Base-by-base conservation (phyloP, 2,888 invertebrate genomes). In the Nebria brevicollis region DNA sequence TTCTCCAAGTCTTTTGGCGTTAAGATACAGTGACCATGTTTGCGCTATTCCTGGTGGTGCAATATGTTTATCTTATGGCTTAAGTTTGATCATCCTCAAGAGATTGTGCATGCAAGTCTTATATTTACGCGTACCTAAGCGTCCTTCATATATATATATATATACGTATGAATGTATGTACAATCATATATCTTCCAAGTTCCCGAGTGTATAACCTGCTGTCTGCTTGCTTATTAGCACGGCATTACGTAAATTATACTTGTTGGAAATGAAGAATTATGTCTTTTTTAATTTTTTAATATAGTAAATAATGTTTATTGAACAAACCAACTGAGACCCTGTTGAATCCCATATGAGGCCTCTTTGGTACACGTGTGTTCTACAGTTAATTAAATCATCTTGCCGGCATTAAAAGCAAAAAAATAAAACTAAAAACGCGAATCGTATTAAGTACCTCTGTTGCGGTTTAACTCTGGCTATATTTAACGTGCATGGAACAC, bases 21-120 rank as follows among this genome's bases (percentile, higher is more conserved):
- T 72, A 70, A 80, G 75, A 13, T 80, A 72, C 66, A 13, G 15
- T 68, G 43, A 13, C 15, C 73, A 73, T 13, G 20, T 66, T 64
- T 42, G 86, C 85, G 86, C 85, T 86, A 88, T 88, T 88, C 88
- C 88, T 88, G 79, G 85, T 86, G 88, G 88, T 88, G 87, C 86
- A 87, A 88, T 88, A 87, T 86, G 85, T 88, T 87, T 88, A 87
- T 86, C 87, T 88, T 87, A 88, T 86, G 85, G 85, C 85, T 84
- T 86, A 88, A 88, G 86, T 87, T 87, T 86, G 85, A 82, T 82
- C 73, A 82, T 82, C 82, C 84, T 83, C 83, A 70, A 65, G 84
- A 83, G 84, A 81, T 72, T 42, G 13, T 20, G 13, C 66, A 70
- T 20, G 25, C 2, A 54, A 54, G 54, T 54, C 70, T 34, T 11